Base-by-base conservation (phyloP, 2,797 vertebrate genomes). In the Danio tinwini region DNA sequence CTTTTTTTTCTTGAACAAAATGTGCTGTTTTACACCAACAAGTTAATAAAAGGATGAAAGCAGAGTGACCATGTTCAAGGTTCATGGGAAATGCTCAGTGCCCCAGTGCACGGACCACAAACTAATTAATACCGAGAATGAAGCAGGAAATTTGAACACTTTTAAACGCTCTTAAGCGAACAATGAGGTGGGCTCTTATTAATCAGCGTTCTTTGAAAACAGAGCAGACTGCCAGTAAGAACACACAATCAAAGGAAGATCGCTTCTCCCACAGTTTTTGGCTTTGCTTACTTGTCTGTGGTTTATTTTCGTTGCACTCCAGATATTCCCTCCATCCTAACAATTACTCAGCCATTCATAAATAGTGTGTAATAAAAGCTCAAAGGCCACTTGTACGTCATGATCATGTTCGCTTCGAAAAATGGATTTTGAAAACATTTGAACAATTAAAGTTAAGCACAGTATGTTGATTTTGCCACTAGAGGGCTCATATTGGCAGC, bases 181-280 rank as follows among this genome's bases (percentile, higher is more conserved):
- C 81, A 86, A 81, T 86, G 75, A 84, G 37, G 7, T 44, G 37
- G 19, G 16, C 5, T 9, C 74, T 78, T 68, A 64, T 44, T 78
- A 84, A 86, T 82, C 78, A 76, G 71, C 21, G 53, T 56, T 71
- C 74, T 81, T 81, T 71, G 68, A 80, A 81, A 69, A 77, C 76
- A 71, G 39, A 67, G 17, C 29, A n/a, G 74, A 17, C 61, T 85
- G 82, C 83, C 83, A 75, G 76, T 75, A 80, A 64, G 17, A 12
- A 42, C 6, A 49, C 62, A 86, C 85, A 84, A 84, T 82, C 55
- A 67, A 82, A 86, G 85, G 83, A 78, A 83, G 80, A 85, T 78
- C 37, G 8, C 55, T 72, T 81, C 78, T 49, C n/a, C 53, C 59
- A 50, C 47, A 14, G 37, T 5, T 67, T 63, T 62, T 58, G 47